Evolutionary conservation across 2,888 invertebrate genomes (phyloP).

Genomic region (Lobophora halterata): DNA sequence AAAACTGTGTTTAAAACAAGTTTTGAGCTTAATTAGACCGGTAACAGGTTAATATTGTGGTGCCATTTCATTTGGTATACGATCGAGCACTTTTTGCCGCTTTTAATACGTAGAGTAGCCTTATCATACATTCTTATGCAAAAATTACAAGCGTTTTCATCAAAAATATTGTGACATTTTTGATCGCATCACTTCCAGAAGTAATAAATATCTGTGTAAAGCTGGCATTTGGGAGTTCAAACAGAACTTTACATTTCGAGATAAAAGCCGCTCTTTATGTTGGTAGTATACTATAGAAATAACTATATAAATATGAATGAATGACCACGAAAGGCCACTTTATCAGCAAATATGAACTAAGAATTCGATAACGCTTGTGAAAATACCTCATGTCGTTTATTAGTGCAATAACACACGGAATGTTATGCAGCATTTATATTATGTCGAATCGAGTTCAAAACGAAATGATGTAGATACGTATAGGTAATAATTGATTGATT

Average conservation of each 20-base stretch:
- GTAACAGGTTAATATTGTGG: slow-evolving; percentile 9
- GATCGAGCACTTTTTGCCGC: too few relatives aligned
- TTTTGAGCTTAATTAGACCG: slow-evolving; percentile 5
- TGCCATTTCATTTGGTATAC: too few relatives aligned
- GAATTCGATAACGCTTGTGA: slow-evolving; percentile 2
- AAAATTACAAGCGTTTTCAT: too few relatives aligned
- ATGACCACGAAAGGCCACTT: slow-evolving; percentile 38
- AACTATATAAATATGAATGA: slow-evolving; percentile 57
- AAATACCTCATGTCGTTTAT: too few relatives aligned
- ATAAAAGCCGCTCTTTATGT: slow-evolving; percentile 50
- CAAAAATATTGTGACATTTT: too few relatives aligned
- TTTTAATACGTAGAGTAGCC: too few relatives aligned
- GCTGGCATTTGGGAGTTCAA: slow-evolving; percentile 36
- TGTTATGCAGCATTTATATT: too few relatives aligned
- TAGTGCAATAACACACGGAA: not conserved
- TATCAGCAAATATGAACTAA: slow-evolving; percentile 6
- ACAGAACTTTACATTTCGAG: slow-evolving; percentile 42
- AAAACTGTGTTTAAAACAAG: too few relatives aligned
- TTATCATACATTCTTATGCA: too few relatives aligned
- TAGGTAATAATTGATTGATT: too few relatives aligned
- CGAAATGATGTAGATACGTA: too few relatives aligned
- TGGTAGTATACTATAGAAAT: slow-evolving; percentile 55
- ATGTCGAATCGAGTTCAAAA: too few relatives aligned
- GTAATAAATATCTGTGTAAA: slow-evolving; percentile 21
- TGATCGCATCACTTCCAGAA: slow-evolving; percentile 30